Percentiles rank a stretch among this genome's conserved stretches.
Evolutionary conservation across 2,113 vertebrate genomes (phyloP).

Genomic region (Hippoglossus stenolepis): DNA sequence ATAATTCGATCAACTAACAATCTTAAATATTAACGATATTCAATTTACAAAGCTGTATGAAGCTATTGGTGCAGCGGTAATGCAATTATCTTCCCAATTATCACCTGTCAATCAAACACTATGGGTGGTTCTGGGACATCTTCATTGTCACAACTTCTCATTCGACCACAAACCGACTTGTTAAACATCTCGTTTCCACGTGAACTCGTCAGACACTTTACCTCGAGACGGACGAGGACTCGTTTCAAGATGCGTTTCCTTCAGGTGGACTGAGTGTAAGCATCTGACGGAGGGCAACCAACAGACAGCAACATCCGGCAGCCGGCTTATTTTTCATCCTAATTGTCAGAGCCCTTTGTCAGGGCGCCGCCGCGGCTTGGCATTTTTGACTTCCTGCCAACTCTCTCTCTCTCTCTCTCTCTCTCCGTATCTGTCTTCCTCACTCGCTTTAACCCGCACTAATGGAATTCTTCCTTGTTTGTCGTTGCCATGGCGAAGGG

Average conservation of each 20-base stretch:
- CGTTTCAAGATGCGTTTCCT: neutral
- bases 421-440: slow-evolving; percentile 47
- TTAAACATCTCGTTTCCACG: slow-evolving; percentile 1
- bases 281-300: neutral
- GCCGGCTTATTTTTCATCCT: slow-evolving; percentile 53
- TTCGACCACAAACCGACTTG: neutral
- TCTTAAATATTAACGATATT: no score
- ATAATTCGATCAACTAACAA: no score
- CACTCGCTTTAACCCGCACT: slow-evolving; percentile 30
- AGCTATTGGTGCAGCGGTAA: no score
- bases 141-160: no score
- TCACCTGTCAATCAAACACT: neutral
- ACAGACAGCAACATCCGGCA: slow-evolving; percentile 23
- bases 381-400: slow-evolving; percentile 86
- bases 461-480: slow-evolving; percentile 90
- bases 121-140: neutral
- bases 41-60: no score
- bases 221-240: neutral
- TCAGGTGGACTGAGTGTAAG: slow-evolving; percentile 7
- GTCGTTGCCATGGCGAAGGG: slow-evolving; percentile 89
- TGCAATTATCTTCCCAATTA: neutral
- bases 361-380: slow-evolving; percentile 82
- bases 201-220: neutral
- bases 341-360: slow-evolving; percentile 77
- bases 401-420: neutral